Percentiles rank a stretch among this genome's conserved stretches.
Evolutionary conservation across 2,888 invertebrate genomes (phyloP).

Genomic region (Gari tellinella): DNA sequence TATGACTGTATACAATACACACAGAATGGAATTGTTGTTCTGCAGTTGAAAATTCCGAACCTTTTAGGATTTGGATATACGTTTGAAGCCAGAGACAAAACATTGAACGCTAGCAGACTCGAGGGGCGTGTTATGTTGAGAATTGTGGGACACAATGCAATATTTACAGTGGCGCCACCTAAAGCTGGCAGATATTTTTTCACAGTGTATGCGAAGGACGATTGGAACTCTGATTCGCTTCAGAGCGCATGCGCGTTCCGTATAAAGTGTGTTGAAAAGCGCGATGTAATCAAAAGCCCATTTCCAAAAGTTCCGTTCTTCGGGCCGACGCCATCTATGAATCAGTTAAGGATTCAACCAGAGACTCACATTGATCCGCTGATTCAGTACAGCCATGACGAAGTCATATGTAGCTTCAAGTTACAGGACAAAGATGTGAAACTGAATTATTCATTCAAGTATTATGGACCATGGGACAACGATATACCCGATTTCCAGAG

Average conservation of each 20-base stretch:
- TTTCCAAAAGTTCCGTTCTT: constrained; percentile 78
- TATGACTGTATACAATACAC: constrained; percentile 80
- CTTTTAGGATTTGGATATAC: constrained; percentile 79
- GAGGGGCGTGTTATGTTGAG: constrained; percentile 78
- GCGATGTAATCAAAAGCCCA: constrained; percentile 73
- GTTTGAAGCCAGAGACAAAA: constrained; percentile 75
- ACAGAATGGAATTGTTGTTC: constrained; percentile 75
- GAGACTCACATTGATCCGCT: constrained; percentile 78
- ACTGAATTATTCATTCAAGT: constrained; percentile 75
- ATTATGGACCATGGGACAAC: constrained; percentile 73
- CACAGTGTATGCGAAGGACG: constrained; percentile 83
- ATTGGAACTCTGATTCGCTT: constrained; percentile 80
- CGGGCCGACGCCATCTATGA: constrained; percentile 75
- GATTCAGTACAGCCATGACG: constrained; percentile 73
- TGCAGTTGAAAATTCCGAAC: constrained; percentile 77
- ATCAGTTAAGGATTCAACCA: constrained; percentile 70
- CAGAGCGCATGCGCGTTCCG: constrained; percentile 82
- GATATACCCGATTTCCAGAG: constrained; percentile 76
- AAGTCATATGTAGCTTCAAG: constrained; percentile 74
- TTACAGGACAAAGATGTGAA: constrained; percentile 66
- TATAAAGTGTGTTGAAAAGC: constrained; percentile 76
- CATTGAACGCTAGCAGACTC: constrained; percentile 67
- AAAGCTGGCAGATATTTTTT: constrained; percentile 84
- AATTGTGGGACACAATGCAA: constrained; percentile 77
- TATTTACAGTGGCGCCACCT: constrained; percentile 84